phyloP scores from a whole-genome alignment of 2,797 vertebrate genomes.

The Limosa lapponica region DNA sequence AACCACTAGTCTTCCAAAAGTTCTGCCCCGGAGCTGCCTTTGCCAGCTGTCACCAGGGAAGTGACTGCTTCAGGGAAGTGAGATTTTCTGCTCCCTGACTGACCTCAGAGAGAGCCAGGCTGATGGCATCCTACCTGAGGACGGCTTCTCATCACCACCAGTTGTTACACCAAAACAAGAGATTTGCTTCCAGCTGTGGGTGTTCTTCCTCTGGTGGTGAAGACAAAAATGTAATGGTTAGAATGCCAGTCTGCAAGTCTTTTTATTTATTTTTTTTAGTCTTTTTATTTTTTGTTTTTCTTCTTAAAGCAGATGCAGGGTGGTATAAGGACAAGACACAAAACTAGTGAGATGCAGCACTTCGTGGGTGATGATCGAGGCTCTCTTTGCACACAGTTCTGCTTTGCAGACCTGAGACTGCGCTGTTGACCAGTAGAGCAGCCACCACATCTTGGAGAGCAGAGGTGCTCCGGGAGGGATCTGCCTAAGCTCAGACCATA shows the following conservation, averaged over 20 bases:
- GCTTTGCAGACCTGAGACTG: neutral
- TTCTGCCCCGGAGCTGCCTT: neutral
- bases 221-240: neutral
- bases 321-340: neutral
- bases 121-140: neutral
- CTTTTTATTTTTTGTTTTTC: neutral
- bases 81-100: neutral
- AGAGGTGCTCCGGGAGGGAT: neutral
- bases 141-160: accelerated
- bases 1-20: neutral
- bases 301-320: neutral
- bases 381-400: neutral
- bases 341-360: neutral
- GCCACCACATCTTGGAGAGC: neutral
- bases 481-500: neutral
- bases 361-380: accelerated
- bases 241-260: neutral
- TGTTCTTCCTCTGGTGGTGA: neutral
- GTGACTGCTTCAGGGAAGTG: neutral
- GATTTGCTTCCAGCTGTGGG: neutral
- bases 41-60: neutral
- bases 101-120: neutral
- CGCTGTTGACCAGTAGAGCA: neutral
- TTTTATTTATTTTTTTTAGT: neutral
- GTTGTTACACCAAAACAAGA: neutral